phyloP scores from a whole-genome alignment of 2,888 invertebrate genomes.

The Papilio gigon region DNA sequence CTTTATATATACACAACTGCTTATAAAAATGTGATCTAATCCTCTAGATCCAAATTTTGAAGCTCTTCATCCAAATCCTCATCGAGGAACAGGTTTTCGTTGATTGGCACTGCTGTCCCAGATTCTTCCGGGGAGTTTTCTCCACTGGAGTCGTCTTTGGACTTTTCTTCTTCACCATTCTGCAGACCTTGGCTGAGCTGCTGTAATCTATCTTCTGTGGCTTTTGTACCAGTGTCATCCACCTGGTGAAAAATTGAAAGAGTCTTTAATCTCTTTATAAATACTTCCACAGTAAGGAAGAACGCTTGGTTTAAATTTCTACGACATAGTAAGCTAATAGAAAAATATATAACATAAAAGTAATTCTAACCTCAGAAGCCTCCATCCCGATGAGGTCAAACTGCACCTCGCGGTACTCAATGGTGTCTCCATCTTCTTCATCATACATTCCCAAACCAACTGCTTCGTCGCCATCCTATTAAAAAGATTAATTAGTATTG shows the following conservation, averaged over 20 bases:
- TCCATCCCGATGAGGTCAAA: constrained; percentile 88
- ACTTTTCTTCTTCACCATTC: constrained; percentile 52
- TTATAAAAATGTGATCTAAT: constrained; percentile 56
- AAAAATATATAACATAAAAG: background rate
- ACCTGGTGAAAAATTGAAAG: constrained; percentile 79
- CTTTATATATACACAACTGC: constrained; percentile 35
- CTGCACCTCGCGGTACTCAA: constrained; percentile 89
- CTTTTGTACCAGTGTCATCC: constrained; percentile 89
- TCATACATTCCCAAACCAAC: constrained; percentile 87
- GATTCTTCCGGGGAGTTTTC: constrained; percentile 61
- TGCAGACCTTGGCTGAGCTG: constrained; percentile 65
- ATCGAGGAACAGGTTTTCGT: constrained; percentile 95
- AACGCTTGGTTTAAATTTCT: too few relatives aligned
- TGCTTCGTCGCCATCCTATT: constrained; percentile 83
- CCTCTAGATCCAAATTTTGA: constrained; percentile 89
- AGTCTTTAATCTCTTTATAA: too few relatives aligned
- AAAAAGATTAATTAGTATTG: constrained; percentile 51
- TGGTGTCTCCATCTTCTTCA: constrained; percentile 69
- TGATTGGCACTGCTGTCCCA: constrained; percentile 88
- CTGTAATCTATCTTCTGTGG: constrained; percentile 84
- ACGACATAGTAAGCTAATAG: too few relatives aligned
- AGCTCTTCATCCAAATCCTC: constrained; percentile 93
- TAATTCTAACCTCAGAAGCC: constrained; percentile 86
- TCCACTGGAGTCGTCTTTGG: constrained; percentile 44
- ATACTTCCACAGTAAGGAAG: too few relatives aligned